Conservation (phyloP, 92 coral and sea anemone species). For the Parazoanthus darwini region DNA sequence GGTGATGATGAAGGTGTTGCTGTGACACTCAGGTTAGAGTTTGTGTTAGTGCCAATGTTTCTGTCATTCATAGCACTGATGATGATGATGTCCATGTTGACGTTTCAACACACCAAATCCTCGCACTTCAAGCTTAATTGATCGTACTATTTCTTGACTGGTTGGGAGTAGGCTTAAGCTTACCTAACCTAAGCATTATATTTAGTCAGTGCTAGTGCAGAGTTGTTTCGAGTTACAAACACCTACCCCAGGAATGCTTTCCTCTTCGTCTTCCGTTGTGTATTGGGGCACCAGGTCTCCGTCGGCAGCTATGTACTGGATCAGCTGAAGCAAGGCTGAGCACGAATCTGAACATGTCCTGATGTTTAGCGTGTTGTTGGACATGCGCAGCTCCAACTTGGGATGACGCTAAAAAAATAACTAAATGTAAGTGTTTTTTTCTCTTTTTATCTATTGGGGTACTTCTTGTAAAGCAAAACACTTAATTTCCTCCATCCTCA, state of each 20-base stretch:
- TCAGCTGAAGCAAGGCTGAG: constrained; percentile 90
- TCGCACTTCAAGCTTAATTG: no score
- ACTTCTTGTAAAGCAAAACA: no score
- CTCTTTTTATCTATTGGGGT: no score
- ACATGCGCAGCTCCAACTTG: constrained; percentile 87
- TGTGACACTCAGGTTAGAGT: background rate
- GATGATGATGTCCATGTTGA: background rate
- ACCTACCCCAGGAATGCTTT: constrained; percentile 23
- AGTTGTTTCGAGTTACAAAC: background rate
- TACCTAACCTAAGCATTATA: no score
- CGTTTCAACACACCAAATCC: no score
- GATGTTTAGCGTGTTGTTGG: constrained; percentile 83
- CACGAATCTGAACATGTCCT: constrained; percentile 98
- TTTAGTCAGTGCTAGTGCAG: background rate
- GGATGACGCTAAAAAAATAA: constrained; percentile 74
- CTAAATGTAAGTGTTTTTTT: background rate
- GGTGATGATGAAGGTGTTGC: background rate
- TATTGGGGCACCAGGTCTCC: constrained; percentile 94
- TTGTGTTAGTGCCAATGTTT: no score
- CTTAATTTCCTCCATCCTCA: no score
- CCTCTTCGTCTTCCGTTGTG: constrained; percentile 63
- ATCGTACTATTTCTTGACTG: no score
- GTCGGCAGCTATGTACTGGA: constrained; percentile 93
- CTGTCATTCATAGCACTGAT: background rate
- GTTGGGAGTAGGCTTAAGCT: no score